Evolutionary conservation across 2,797 vertebrate species (phyloP).

Genomic region (Echeneis naucrates): DNA sequence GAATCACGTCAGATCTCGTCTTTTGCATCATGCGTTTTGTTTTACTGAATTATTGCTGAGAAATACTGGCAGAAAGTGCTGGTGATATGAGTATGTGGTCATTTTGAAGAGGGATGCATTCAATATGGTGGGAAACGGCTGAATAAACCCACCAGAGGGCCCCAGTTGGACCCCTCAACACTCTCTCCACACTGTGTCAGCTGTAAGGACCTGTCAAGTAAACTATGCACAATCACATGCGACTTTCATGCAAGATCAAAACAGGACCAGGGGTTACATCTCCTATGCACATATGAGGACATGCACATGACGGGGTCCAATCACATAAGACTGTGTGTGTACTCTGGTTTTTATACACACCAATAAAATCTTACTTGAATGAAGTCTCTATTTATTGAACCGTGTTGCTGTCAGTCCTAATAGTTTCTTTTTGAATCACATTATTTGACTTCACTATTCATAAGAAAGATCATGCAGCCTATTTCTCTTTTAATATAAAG

Average conservation of each 20-base stretch:
- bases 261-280: neutral
- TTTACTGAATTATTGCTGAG: constrained; percentile 34
- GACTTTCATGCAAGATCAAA: neutral
- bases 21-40: constrained; percentile 21
- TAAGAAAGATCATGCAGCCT: too few species aligned
- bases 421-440: neutral
- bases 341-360: too few species aligned
- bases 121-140: neutral
- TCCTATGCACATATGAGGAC: too few species aligned
- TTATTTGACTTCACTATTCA: neutral
- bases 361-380: too few species aligned
- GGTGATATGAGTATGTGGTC: constrained; percentile 31
- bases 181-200: neutral
- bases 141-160: neutral
- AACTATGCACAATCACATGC: neutral
- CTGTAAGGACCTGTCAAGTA: neutral
- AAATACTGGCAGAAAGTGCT: constrained; percentile 11
- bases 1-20: constrained; percentile 41
- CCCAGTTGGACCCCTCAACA: neutral
- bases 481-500: neutral
- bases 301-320: neutral
- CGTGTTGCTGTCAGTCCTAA: too few species aligned
- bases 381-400: too few species aligned
- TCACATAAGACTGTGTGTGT: neutral
- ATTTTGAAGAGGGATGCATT: constrained; percentile 16